Conservation (phyloP, 2,113 vertebrate species). For the Takifugu flavidus region DNA sequence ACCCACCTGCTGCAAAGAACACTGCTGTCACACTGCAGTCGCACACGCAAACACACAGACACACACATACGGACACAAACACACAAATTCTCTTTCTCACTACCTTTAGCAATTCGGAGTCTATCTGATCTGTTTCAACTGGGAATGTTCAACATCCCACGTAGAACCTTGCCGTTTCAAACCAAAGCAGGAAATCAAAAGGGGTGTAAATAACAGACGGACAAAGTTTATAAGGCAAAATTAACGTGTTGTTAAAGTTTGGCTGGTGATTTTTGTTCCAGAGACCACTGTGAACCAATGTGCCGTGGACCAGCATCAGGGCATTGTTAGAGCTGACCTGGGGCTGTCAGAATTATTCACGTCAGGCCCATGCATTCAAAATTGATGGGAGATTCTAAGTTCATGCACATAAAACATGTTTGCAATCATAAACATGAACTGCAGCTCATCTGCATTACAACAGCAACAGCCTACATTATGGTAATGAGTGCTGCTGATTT, state of each 20-base stretch:
- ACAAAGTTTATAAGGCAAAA: not conserved
- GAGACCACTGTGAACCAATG: too few relatives aligned
- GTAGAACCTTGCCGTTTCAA: slow-evolving; percentile 15
- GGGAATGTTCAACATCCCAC: slow-evolving; percentile 17
- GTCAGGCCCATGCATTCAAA: too few relatives aligned
- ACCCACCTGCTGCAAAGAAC: slow-evolving; percentile 34
- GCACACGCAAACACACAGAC: slow-evolving; percentile 26
- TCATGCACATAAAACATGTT: too few relatives aligned
- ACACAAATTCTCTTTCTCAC: not conserved
- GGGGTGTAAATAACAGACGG: slow-evolving; percentile 9
- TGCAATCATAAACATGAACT: too few relatives aligned
- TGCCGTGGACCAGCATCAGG: too few relatives aligned
- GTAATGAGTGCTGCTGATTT: slow-evolving; percentile 10
- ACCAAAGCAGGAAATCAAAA: slow-evolving; percentile 21
- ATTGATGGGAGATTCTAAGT: too few relatives aligned
- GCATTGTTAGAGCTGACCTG: too few relatives aligned
- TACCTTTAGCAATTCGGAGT: slow-evolving; percentile 19
- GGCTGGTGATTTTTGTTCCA: not conserved
- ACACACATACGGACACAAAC: slow-evolving; percentile 5
- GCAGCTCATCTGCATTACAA: not conserved
- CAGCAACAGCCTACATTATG: not conserved
- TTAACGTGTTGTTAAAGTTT: not conserved
- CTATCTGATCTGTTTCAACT: slow-evolving; percentile 38
- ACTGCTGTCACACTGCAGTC: slow-evolving; percentile 10
- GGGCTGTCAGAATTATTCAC: too few relatives aligned